Evolutionary conservation across 2,888 invertebrate species (phyloP).

Genomic region (Dryadula phaetusa): DNA sequence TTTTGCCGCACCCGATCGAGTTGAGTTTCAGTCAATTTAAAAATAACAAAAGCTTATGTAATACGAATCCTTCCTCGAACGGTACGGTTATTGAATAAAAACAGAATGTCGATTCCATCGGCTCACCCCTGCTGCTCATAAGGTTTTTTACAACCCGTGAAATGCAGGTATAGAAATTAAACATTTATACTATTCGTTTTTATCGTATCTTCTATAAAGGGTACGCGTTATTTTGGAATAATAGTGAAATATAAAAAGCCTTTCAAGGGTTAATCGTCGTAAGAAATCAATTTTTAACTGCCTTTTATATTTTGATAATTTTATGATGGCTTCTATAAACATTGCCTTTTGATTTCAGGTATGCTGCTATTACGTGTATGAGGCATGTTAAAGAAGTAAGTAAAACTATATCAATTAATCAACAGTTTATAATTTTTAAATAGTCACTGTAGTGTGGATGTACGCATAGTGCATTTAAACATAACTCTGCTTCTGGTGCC

Average conservation of each 20-base stretch:
- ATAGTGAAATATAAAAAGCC: conserved; percentile 35
- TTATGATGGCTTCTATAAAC: conserved; percentile 5
- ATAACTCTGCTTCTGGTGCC: conserved; percentile 14
- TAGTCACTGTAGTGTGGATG: conserved; percentile 1
- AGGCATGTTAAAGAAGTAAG: background rate
- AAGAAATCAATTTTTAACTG: conserved; percentile 23
- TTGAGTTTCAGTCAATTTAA: conserved; percentile 67
- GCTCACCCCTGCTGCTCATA: conserved; percentile 63
- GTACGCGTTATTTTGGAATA: conserved; percentile 39
- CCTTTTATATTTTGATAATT: conserved; percentile 14
- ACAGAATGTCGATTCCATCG: conserved; percentile 64
- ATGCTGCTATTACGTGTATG: background rate
- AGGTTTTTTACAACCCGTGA: conserved; percentile 70
- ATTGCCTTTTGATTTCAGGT: conserved; percentile 12
- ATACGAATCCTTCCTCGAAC: conserved; percentile 62
- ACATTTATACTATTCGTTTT: conserved; percentile 50
- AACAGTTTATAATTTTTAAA: background rate
- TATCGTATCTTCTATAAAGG: conserved; percentile 39
- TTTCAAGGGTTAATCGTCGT: conserved; percentile 27
- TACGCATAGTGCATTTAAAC: conserved; percentile 3
- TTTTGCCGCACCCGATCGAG: conserved; percentile 51
- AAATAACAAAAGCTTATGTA: conserved; percentile 69
- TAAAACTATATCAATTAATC: background rate
- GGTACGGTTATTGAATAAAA: conserved; percentile 71
- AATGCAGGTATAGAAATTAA: conserved; percentile 66